Evolutionary conservation across 2,888 invertebrate species (phyloP).

Genomic region (Hetaerina titia): DNA sequence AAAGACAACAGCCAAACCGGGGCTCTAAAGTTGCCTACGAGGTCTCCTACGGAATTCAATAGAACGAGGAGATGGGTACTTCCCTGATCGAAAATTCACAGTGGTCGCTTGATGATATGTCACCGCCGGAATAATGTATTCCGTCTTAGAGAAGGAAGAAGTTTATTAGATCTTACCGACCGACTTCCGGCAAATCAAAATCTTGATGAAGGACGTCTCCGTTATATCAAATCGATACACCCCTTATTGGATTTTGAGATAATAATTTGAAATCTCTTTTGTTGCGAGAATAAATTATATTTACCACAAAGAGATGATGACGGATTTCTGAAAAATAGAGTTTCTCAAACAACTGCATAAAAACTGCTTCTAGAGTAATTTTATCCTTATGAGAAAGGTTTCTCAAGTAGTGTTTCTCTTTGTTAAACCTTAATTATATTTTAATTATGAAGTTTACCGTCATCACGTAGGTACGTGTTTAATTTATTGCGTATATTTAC

Average conservation of each 20-base stretch:
- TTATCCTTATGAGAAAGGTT: no score
- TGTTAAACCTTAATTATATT: no score
- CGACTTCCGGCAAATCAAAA: neutral
- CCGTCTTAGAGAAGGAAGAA: neutral
- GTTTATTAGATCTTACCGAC: neutral
- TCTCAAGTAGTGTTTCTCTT: no score
- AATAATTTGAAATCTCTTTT: no score
- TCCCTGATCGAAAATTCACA: neutral
- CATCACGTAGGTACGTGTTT: no score
- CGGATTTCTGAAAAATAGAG: no score
- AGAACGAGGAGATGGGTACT: neutral
- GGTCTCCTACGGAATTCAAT: neutral
- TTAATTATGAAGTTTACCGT: no score
- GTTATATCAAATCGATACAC: neutral
- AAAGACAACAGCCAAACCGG: neutral
- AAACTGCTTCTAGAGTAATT: no score
- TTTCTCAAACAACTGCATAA: no score
- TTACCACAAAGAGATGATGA: no score
- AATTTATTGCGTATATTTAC: no score
- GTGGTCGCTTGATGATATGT: neutral
- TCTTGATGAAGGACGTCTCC: neutral
- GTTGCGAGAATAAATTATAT: no score
- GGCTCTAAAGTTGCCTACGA: neutral
- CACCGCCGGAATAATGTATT: neutral
- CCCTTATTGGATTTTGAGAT: neutral